Conservation (phyloP, 1,140 invertebrate species). For the Psix sp. region DNA sequence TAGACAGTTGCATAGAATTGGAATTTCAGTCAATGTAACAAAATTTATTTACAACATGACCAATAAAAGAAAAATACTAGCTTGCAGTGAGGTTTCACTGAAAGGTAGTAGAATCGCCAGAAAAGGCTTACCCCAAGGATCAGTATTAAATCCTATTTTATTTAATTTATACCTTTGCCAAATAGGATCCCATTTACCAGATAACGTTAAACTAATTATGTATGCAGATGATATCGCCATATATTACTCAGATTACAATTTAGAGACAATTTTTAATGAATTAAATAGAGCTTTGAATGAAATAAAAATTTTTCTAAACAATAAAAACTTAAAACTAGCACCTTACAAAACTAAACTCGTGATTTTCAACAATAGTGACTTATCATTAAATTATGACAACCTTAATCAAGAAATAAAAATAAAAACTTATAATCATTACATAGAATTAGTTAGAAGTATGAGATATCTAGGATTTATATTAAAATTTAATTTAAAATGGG, state of each 20-base stretch:
- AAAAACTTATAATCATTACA: no score
- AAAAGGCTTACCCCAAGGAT: no score
- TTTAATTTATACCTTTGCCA: not conserved
- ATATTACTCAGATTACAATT: not conserved
- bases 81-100: not conserved
- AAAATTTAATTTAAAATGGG: no score
- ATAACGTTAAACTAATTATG: not conserved
- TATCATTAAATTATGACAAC: no score
- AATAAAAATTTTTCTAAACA: not conserved
- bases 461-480: no score
- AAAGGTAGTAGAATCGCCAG: no score
- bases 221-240: constrained; percentile 8
- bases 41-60: not conserved
- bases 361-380: no score
- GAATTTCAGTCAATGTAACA: not conserved
- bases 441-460: no score
- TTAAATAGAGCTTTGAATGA: not conserved
- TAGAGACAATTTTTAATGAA: not conserved
- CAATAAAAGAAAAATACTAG: not conserved
- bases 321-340: not conserved
- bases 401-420: no score
- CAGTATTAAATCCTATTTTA: no score
- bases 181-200: not conserved
- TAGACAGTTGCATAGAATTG: constrained; percentile 1
- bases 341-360: no score